Evolutionary conservation across 2,888 invertebrate genomes (phyloP).

Genomic region (Metopia argyrocephala): DNA sequence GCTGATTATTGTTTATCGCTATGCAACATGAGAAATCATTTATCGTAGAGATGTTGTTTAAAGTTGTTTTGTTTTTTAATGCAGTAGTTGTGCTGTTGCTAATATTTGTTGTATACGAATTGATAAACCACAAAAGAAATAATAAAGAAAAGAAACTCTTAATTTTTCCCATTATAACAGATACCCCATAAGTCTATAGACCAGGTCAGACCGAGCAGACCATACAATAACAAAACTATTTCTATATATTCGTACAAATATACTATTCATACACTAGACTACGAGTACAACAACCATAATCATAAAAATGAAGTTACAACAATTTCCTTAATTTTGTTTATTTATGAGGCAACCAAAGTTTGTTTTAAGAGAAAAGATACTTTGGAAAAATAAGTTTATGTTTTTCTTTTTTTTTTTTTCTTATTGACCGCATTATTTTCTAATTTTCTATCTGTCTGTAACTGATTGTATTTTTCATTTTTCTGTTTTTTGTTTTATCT

Average conservation of each 20-base stretch:
- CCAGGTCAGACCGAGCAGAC: neutral
- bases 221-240: too few species aligned
- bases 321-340: slow-evolving; percentile 62
- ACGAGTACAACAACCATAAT: neutral
- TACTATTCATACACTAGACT: too few species aligned
- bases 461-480: too few species aligned
- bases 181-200: too few species aligned
- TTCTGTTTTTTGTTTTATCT: too few species aligned
- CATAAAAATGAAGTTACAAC: slow-evolving; percentile 21
- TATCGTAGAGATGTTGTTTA: slow-evolving; percentile 25
- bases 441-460: neutral
- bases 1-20: slow-evolving; percentile 50
- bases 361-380: slow-evolving; percentile 16
- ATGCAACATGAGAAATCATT: slow-evolving; percentile 57
- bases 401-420: too few species aligned
- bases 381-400: too few species aligned
- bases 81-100: slow-evolving; percentile 20
- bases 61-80: slow-evolving; percentile 6
- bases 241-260: too few species aligned
- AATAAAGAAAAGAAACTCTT: slow-evolving; percentile 1
- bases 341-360: slow-evolving; percentile 55
- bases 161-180: too few species aligned
- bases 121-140: slow-evolving; percentile 1
- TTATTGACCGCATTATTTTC: slow-evolving; percentile 50
- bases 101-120: neutral